Base-by-base conservation (phyloP, 2,888 invertebrate species). In the Drosophila birchii region DNA sequence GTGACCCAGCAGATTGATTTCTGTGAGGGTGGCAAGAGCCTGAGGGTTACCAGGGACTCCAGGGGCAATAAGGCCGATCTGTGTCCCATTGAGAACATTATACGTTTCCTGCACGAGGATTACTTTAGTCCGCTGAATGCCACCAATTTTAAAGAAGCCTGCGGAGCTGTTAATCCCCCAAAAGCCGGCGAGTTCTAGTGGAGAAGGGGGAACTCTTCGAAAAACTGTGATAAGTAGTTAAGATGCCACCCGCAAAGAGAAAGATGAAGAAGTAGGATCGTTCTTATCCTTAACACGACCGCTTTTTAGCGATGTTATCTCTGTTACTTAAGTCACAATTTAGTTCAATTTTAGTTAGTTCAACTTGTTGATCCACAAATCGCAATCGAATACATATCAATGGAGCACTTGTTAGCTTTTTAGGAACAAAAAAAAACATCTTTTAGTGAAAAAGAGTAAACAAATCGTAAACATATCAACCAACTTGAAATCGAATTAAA, bases 101-200 rank as follows among this genome's bases (percentile, higher is more conserved):
- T 97, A 12, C 93, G 97, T 75, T 98, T 97, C 92, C 94, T 98
- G 75, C 97, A 97, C 82, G 97, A 97, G 80, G 96, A 97, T 92
- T 97, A 97, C 91, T 97, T 98, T 89, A 93, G 94, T 16, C 94
- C 94, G 59, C 95, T 98, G 83, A 97, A 97, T 91, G 96, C 95
- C n/a, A 96, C 96, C 16, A 97, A 97, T 92, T 97, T 96, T 90
- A 97, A 97, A 92, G 97, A 97, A 88, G 97, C 97, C 0, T 97
- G 97, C 76, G 93, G 94, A 2, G 92, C 93, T 6, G 43, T 93
- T 0, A 91, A 29, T 66, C 73, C 72, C 38, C 58, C 73, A 1
- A 90, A 84, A 54, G 73, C 89, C 12, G 91, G 90, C 63, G 92
- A 92, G 70, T 92, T 91, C 80, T 92, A 89, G 11, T 5, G 23